Percentiles rank a stretch among this genome's conserved stretches.
Conservation (phyloP, 2,113 vertebrate genomes). For the Condylura cristata region DNA sequence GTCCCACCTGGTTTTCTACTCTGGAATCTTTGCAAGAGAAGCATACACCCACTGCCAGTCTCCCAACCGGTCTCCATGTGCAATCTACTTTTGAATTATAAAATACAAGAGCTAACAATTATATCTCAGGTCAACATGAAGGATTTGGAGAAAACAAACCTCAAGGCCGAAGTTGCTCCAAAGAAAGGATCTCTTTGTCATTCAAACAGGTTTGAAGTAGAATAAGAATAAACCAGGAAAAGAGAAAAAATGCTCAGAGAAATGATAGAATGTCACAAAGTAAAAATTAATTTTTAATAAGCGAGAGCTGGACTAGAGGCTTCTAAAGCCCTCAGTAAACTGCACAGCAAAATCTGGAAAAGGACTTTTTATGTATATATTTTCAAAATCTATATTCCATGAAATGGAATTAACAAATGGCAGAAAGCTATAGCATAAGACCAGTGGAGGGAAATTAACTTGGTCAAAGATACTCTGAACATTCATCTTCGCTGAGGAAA, state of each 20-base stretch:
- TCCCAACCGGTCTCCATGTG: background rate
- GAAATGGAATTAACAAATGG: conserved; percentile 22
- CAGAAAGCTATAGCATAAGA: conserved; percentile 24
- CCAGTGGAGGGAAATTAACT: background rate
- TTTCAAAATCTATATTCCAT: conserved; percentile 57
- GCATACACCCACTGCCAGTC: background rate
- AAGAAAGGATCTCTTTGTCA: conserved; percentile 53
- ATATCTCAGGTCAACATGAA: conserved; percentile 18
- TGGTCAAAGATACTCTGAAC: conserved; percentile 26
- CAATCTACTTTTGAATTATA: conserved; percentile 55
- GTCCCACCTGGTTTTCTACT: conserved; percentile 30
- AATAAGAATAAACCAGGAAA: conserved; percentile 22
- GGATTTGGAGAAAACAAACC: conserved; percentile 38
- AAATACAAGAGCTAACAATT: conserved; percentile 54
- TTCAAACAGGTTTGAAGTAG: background rate
- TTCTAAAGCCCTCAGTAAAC: conserved; percentile 5
- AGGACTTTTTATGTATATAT: background rate
- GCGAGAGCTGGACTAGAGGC: background rate
- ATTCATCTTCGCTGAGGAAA: conserved; percentile 23
- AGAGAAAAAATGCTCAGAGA: conserved; percentile 55
- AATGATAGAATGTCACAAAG: conserved; percentile 48
- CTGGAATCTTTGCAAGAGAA: conserved; percentile 33
- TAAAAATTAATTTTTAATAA: conserved; percentile 73
- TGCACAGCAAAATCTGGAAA: conserved; percentile 36
- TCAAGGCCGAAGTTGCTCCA: conserved; percentile 30